Percentiles rank a stretch among this genome's conserved stretches.
phyloP scores from a whole-genome alignment of 2,797 vertebrate genomes.

The Moxostoma hubbsi region DNA sequence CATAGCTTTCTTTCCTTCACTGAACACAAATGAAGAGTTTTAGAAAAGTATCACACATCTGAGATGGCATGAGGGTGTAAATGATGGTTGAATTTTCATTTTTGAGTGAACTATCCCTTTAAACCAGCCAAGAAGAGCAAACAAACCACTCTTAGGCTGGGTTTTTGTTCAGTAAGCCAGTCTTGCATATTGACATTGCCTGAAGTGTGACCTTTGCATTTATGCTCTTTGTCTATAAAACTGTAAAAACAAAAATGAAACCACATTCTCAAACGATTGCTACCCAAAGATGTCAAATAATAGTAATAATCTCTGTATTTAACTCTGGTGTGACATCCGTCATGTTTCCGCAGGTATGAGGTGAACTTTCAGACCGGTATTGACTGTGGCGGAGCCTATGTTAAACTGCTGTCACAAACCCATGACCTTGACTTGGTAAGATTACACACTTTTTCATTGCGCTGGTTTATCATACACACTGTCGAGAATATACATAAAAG shows the following conservation, averaged over 20 bases:
- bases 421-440: slow-evolving; percentile 89
- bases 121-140: too few species aligned
- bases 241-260: not conserved
- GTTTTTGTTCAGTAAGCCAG: too few species aligned
- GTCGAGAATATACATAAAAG: not conserved
- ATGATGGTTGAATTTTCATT: too few species aligned
- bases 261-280: not conserved
- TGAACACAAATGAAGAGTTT: too few species aligned
- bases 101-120: too few species aligned
- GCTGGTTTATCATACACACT: not conserved
- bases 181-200: too few species aligned
- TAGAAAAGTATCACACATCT: too few species aligned
- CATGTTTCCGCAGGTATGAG: slow-evolving; percentile 83
- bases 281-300: not conserved
- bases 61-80: too few species aligned
- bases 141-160: too few species aligned
- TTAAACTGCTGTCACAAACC: slow-evolving; percentile 92
- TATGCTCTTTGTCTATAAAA: not conserved
- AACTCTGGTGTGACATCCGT: too few species aligned
- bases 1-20: too few species aligned
- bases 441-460: not conserved
- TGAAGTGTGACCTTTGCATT: not conserved
- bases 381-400: slow-evolving; percentile 95
- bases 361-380: slow-evolving; percentile 98
- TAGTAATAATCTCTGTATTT: not conserved